Evolutionary conservation across 2,113 vertebrate species (phyloP), one percentile per base, ranked within the genome.

Genomic region (Pseudolaguvia tuberculata): DNA sequence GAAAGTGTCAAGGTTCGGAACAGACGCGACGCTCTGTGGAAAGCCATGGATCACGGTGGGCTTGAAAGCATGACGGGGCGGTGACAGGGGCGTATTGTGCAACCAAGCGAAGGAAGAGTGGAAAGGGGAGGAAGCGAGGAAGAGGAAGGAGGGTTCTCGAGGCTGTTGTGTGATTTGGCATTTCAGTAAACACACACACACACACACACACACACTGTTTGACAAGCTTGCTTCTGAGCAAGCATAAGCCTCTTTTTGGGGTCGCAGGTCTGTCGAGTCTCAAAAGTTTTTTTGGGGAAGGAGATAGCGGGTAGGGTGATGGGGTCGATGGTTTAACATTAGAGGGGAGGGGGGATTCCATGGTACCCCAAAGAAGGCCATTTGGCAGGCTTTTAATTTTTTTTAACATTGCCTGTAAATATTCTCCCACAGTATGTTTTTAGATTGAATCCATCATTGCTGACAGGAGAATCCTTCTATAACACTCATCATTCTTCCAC

Each of bases 181-280:
- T 84, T 73, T 81, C 80, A 62, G 78, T 88, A 88, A 90, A 88
- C 85, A 86, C 76, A 80, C 76, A 6, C 6, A 42, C 1, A 8
- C 80, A 70, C 81, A 83, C n/a, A 79, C 81, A 79, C 80, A n/a
- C n/a, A n/a, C 84, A 85, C 84, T 90, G 84, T 90, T 88, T 86
- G 75, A 87, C 83, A 79, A 85, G 83, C n/a, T n/a, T n/a, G n/a
- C n/a, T n/a, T n/a, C n/a, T n/a, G n/a, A n/a, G 87, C 88, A 90
- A 87, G 83, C 78, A 86, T 88, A 87, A 89, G 88, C 91, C 84
- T 86, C 86, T 91, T 80, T 89, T 89, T 23, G 67, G 85, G 86
- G 86, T 87, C 84, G 75, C 82, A 59, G 73, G 83, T 50, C 73
- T 79, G 83, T 25, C 79, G 82, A 81, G 81, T 81, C 85, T 86